Base-by-base conservation (phyloP, 2,797 vertebrate species). In the Pipistrellus pipistrellus region DNA sequence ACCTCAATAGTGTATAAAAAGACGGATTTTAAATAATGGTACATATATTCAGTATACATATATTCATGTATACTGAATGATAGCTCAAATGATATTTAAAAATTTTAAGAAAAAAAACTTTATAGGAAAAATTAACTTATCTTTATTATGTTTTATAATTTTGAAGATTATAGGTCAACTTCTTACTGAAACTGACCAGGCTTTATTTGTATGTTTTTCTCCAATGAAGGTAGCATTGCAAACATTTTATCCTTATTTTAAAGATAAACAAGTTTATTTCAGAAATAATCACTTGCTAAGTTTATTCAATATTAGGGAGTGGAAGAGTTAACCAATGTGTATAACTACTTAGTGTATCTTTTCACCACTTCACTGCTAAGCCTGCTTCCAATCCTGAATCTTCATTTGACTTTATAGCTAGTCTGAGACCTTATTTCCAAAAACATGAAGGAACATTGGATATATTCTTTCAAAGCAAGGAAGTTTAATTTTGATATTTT, bases 31-130 rank as follows among this genome's bases (percentile, higher is more conserved):
- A 51, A 90, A 95, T 85, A 48, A 93, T 23, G 1, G 7, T 12
- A 18, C 15, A 92, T 55, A 83, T 85, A 83, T n/a, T n/a, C n/a
- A n/a, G n/a, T n/a, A n/a, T n/a, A n/a, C n/a, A n/a, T 92, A 85
- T 72, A 64, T 93, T 69, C 13, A 78, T 23, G 2, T 72, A 53
- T 64, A 90, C 48, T 88, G n/a, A 90, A 76, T 83, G 11, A 38
- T 80, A n/a, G 3, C 85, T 85, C 32, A 59, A 95, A 68, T 32
- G 20, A 18, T 71, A 66, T 73, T 85, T 89, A 68, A 35, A 75
- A 77, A n/a, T 25, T 86, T 93, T 11, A 48, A 23, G 51, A 71
- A 41, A 41, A 41, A 90, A 88, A 89, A 81, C 6, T 82, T 53
- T 77, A 75, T 7, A 55, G 41, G 32, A 78, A 87, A 80, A 86